Evolutionary conservation across 2,888 invertebrate species (phyloP), one percentile per base, ranked within the genome.

Genomic region (Quadroppia sp.): DNA sequence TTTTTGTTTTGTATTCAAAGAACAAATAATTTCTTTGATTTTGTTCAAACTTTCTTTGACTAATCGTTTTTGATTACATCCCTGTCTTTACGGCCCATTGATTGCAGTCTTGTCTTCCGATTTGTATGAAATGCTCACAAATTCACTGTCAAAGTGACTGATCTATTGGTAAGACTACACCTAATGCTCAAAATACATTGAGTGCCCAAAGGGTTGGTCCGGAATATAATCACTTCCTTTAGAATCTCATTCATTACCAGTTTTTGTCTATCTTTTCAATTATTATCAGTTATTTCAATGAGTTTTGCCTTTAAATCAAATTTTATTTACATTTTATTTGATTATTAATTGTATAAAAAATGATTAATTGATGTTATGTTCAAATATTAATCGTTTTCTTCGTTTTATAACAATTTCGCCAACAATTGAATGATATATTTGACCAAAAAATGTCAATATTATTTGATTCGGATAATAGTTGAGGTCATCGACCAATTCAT

Each of bases 131-230:
- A 53, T 53, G 7, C 25, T 15, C 20, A 36, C 36, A 64, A 56
- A 64, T 64, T 64, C 11, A 30, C 61, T 64, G 61, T 64, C 61
- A 64, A 64, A 64, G 36, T 64, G 61, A 64, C 61, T 64, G 36
- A 64, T 64, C 61, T 32, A 20, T 64, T 64, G 32, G 56, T n/a
- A 64, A 36, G 53, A 53, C 32, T 64, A 36, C 36, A 56, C 56
- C 30, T 32, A 64, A 64, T 64, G 30, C 36, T 64, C 20, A 20
- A 17, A 64, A 64, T 36, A 64, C 36, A 64, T n/a, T 64, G 61
- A 64, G n/a, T 30, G n/a, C 20, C 7, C 2, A 20, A 64, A 64
- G 61, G 32, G 36, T 64, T 64, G 61, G n/a, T n/a, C 30, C 36
- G 20, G 7, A 36, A 30, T 53, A 23, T 56, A 56, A 56, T 11